Evolutionary conservation across 2,888 invertebrate species (phyloP).

Genomic region (Melanotus villosus): DNA sequence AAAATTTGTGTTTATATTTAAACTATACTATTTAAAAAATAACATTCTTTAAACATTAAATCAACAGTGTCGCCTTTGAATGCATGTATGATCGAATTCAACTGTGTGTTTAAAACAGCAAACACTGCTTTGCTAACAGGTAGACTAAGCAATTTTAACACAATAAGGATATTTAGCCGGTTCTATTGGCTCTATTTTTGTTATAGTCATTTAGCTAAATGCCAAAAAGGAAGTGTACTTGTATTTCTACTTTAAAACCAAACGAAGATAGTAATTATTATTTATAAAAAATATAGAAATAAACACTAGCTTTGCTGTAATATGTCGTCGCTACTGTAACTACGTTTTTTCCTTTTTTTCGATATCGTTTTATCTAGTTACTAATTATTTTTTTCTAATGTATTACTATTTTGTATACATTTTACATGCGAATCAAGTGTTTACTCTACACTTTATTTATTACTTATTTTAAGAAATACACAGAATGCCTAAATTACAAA

Average conservation of each 20-base stretch:
- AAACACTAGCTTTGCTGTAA: slow-evolving; percentile 12
- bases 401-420: neutral
- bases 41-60: too few relatives aligned
- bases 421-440: neutral
- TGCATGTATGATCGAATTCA: neutral
- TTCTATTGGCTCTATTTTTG: slow-evolving; percentile 44
- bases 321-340: too few relatives aligned
- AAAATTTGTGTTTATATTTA: too few relatives aligned
- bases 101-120: neutral
- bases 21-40: too few relatives aligned
- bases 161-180: slow-evolving; percentile 36
- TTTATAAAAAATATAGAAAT: neutral
- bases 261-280: slow-evolving; percentile 26
- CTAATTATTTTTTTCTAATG: neutral
- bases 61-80: too few relatives aligned
- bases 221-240: slow-evolving; percentile 47
- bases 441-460: slow-evolving; percentile 11
- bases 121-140: slow-evolving; percentile 23
- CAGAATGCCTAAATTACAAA: slow-evolving; percentile 33
- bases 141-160: slow-evolving; percentile 34
- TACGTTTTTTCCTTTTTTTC: slow-evolving; percentile 1
- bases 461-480: slow-evolving; percentile 33
- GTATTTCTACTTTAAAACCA: slow-evolving; percentile 36
- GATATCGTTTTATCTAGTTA: neutral
- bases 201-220: slow-evolving; percentile 45